Conservation (phyloP, 2,113 vertebrate species). For the Microcebus murinus region DNA sequence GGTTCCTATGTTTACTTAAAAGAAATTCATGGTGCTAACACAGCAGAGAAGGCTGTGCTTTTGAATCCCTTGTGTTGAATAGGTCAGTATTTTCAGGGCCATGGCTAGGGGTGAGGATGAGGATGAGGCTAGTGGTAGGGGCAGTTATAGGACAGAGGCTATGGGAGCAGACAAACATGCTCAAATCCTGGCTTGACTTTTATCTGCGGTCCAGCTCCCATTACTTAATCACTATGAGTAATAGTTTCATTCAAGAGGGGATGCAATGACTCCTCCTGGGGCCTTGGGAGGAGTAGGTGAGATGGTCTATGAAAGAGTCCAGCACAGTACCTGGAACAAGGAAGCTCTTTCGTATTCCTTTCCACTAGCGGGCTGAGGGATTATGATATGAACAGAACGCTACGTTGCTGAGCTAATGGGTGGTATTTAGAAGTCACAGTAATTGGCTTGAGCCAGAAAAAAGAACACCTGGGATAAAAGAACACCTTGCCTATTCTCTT, state of each 20-base stretch:
- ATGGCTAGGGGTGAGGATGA: background rate
- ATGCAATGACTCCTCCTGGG: background rate
- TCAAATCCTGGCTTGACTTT: background rate
- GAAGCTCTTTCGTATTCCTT: background rate
- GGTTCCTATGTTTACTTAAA: constrained; percentile 54
- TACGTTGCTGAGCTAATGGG: background rate
- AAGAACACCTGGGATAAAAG: background rate
- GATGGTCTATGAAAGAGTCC: background rate
- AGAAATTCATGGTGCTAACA: constrained; percentile 34
- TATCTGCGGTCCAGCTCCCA: background rate
- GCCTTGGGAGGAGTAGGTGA: background rate
- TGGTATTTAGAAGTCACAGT: background rate
- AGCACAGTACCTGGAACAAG: background rate
- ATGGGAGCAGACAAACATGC: background rate
- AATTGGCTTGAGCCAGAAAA: background rate
- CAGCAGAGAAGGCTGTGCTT: constrained; percentile 22
- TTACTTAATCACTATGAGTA: background rate
- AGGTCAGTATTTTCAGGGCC: background rate
- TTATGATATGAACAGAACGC: background rate
- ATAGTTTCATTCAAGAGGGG: background rate
- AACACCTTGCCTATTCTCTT: background rate
- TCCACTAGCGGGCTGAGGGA: background rate
- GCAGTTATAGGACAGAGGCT: background rate
- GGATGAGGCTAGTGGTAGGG: background rate
- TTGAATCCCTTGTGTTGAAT: background rate